These are phyloP conservation scores for Tylochromis polylepis DNA, from an alignment of 2,113 vertebrate species.

Conservation along the genomic window DNA sequence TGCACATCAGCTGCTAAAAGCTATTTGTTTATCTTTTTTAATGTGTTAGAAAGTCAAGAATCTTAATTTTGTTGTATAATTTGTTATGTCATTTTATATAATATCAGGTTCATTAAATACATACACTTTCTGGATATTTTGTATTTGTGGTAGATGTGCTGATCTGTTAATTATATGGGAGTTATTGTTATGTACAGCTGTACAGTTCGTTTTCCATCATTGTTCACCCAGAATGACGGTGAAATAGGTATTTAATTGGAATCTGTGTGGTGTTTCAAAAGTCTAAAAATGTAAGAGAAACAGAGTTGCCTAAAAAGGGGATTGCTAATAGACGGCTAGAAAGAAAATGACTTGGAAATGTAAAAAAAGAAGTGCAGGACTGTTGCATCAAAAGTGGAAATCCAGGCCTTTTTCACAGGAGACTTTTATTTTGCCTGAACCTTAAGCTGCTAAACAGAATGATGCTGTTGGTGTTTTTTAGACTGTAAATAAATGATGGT, in stretches of 20 bases:
- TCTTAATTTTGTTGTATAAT: too few relatives aligned
- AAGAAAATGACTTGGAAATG: background rate
- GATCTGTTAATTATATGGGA: fast-evolving
- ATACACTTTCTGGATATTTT: background rate
- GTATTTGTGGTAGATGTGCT: background rate
- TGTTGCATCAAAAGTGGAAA: background rate
- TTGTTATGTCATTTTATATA: too few relatives aligned
- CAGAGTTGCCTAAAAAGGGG: fast-evolving
- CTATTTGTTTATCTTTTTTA: background rate
- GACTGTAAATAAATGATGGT: constrained; percentile 12
- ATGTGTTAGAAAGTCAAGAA: background rate
- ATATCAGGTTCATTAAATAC: too few relatives aligned
- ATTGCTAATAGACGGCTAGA: background rate
- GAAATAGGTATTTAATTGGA: background rate
- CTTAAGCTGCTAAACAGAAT: background rate
- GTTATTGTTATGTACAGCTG: background rate
- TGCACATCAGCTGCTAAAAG: background rate
- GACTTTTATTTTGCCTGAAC: background rate
- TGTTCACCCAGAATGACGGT: background rate
- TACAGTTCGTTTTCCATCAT: background rate
- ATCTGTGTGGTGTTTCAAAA: background rate
- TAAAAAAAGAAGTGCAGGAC: background rate
- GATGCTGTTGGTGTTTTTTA: fast-evolving
- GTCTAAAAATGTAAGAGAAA: background rate
- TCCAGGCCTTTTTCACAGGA: background rate